Percentiles rank a stretch among this genome's conserved stretches.
Conservation (phyloP, 2,797 vertebrate species). For the Danio tinwini region DNA sequence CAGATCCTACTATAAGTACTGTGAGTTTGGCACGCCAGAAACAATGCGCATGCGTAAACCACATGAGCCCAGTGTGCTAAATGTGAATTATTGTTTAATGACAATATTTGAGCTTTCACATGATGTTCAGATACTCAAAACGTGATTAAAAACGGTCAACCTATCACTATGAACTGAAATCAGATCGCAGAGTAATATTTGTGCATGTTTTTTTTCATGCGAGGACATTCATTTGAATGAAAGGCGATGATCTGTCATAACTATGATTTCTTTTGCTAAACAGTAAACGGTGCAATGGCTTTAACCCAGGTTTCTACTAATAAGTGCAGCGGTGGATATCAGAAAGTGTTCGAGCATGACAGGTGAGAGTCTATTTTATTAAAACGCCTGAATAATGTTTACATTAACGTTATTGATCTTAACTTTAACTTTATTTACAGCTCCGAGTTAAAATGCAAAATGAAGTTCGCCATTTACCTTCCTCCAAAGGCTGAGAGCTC, state of each 20-base stretch:
- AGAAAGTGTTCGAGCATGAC: slow-evolving; percentile 97
- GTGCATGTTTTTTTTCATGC: neutral
- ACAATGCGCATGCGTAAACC: slow-evolving; percentile 13
- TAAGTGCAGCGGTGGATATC: slow-evolving; percentile 91
- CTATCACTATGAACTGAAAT: neutral
- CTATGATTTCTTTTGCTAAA: neutral
- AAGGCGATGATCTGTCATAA: neutral
- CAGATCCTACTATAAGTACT: neutral
- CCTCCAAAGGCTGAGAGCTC: slow-evolving; percentile 89
- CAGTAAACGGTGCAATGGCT: slow-evolving; percentile 78
- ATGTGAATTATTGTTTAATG: neutral
- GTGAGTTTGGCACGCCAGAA: slow-evolving; percentile 3
- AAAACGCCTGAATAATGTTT: neutral
- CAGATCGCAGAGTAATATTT: neutral
- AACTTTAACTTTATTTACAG: slow-evolving; percentile 69
- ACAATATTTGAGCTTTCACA: neutral
- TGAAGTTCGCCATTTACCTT: slow-evolving; percentile 94
- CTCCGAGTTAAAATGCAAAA: slow-evolving; percentile 92
- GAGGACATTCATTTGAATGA: neutral
- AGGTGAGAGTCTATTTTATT: slow-evolving; percentile 75
- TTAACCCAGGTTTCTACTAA: slow-evolving; percentile 91
- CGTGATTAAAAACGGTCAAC: neutral
- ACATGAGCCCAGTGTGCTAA: neutral
- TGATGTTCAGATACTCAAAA: too few species aligned
- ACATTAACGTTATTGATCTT: neutral